Conservation (phyloP, 2,888 invertebrate genomes). For the Galeruca laticollis region DNA sequence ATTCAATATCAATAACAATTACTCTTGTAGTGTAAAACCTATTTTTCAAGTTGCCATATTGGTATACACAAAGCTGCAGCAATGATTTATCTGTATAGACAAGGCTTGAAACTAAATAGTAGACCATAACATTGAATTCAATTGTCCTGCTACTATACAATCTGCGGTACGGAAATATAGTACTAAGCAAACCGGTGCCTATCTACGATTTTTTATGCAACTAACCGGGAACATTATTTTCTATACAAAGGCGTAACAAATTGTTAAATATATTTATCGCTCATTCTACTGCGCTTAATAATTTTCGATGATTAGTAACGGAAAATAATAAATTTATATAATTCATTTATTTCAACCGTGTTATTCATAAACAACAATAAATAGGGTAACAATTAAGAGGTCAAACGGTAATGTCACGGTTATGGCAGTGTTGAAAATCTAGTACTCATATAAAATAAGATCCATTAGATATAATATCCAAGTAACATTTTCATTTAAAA, state of each 20-base stretch:
- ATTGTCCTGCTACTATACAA: slow-evolving; percentile 46
- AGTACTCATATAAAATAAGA: too few species aligned
- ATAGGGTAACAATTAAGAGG: neutral
- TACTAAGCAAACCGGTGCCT: slow-evolving; percentile 21
- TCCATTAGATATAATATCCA: too few species aligned
- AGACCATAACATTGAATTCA: slow-evolving; percentile 47
- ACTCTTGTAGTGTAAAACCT: slow-evolving; percentile 36
- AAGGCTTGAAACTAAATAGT: slow-evolving; percentile 45
- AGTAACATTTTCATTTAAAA: too few species aligned
- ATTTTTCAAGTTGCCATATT: slow-evolving; percentile 45
- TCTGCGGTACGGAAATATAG: slow-evolving; percentile 23
- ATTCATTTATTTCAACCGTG: neutral
- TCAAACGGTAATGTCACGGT: too few species aligned
- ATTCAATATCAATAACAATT: slow-evolving; percentile 39
- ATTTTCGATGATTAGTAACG: slow-evolving; percentile 5
- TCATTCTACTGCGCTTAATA: neutral
- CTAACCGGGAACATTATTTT: slow-evolving; percentile 11
- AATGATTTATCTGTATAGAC: slow-evolving; percentile 45
- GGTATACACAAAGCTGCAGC: slow-evolving; percentile 33
- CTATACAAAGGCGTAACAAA: slow-evolving; percentile 8
- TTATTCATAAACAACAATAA: neutral
- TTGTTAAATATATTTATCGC: slow-evolving; percentile 6
- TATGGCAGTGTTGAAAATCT: too few species aligned
- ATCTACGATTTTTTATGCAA: neutral
- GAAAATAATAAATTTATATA: slow-evolving; percentile 3